Base-by-base conservation (phyloP, 1,140 invertebrate species). In the Drosophila saltans region DNA sequence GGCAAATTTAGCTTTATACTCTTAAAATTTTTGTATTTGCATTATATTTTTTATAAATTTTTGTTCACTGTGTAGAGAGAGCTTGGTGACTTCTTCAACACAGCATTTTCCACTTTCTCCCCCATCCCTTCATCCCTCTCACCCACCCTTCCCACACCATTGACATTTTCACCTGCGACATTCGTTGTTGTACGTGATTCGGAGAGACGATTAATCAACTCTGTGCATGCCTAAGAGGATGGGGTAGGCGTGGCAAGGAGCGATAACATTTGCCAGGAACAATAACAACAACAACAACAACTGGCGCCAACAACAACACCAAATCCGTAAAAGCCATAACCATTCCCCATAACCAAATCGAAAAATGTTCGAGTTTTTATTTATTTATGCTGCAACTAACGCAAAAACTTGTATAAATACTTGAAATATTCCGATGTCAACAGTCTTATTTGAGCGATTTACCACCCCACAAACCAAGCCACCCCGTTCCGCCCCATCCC, bases 121-220 rank as follows among this genome's bases (percentile, higher is more conserved):
- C 21, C 28, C 4, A 30, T 30, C 28, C 28, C 28, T 48, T 9
- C 7, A 1, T 10, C 41, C 24, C 64, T 41, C 24, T 6, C 16
- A 16, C 16, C 16, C 16, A 16, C 16, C 16, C 16, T 16, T 16
- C 16, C 16, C 16, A 16, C 16, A 11, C 16, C 56, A 33, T 30
- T 40, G 66, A 57, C 45, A 66, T 81, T 72, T 78, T 85, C 81
- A 84, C 77, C 81, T 84, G 81, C 70, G 81, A 85, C 81, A 84
- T 80, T 83, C 68, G 81, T 80, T 78, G 73, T 24, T 80, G 81
- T 84, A 84, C 81, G 81, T 84, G 81, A 80, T 84, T 85, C 75
- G 67, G 45, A 80, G 69, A 63, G 68, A 78, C 81, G 78, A 84
- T 84, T 84, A 84, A 84, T 84, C 81, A 84, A 84, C 57, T 71